Evolutionary conservation across 2,113 vertebrate species (phyloP).

Genomic region (Montifringilla adamsi): DNA sequence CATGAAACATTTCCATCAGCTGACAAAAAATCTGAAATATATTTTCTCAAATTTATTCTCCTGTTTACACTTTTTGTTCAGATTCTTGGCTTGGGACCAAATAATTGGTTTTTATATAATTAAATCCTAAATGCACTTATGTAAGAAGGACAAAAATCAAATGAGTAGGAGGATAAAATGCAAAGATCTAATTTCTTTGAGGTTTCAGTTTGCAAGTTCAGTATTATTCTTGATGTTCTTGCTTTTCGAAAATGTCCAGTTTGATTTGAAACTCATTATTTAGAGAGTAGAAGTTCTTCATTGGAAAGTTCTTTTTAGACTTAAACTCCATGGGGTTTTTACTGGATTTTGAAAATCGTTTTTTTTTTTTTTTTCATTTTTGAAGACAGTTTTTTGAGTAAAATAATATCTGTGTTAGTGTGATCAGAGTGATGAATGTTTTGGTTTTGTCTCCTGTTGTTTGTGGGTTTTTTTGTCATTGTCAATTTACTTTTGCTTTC

Average conservation of each 20-base stretch:
- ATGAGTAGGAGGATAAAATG: background rate
- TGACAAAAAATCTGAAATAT: background rate
- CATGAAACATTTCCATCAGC: background rate
- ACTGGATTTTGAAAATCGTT: background rate
- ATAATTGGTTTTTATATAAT: background rate
- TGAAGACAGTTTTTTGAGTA: background rate
- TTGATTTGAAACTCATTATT: background rate
- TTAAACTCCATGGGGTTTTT: background rate
- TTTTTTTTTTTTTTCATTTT: background rate
- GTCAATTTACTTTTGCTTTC: background rate
- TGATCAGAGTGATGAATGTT: background rate
- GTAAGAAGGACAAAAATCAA: background rate
- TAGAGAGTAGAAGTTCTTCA: background rate
- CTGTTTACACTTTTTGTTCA: background rate
- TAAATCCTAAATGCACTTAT: background rate
- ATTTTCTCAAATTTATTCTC: background rate
- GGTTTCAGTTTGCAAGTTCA: background rate
- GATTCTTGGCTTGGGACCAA: background rate
- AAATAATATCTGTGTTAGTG: background rate
- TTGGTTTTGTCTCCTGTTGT: background rate
- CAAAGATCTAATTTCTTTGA: background rate
- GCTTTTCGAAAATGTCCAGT: background rate
- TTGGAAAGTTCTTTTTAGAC: background rate
- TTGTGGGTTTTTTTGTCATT: slow-evolving; percentile 15
- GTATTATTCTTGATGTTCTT: background rate